A percentile compares a stretch with the other conserved stretches of the same genome.
phyloP scores from a whole-genome alignment of 2,797 vertebrate genomes.

The Myotis vivesi region DNA sequence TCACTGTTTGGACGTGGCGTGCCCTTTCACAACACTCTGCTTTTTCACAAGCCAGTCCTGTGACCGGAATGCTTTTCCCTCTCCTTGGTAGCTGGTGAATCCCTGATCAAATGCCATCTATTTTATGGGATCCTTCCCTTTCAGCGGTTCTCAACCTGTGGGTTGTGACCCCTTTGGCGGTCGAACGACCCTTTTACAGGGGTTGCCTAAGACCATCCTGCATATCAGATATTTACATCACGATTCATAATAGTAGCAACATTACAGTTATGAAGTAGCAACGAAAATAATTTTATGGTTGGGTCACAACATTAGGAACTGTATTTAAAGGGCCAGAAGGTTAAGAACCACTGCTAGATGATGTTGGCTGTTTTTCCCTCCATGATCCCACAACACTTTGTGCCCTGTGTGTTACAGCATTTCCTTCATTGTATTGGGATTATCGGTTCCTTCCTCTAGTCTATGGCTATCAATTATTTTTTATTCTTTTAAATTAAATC shows the following conservation, averaged over 20 bases:
- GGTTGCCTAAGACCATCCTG: too few relatives aligned
- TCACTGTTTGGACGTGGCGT: neutral
- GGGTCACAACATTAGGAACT: too few relatives aligned
- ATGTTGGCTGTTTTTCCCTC: neutral
- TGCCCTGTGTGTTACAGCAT: neutral
- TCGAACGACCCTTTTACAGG: too few relatives aligned
- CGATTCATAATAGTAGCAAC: too few relatives aligned
- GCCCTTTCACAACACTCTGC: neutral
- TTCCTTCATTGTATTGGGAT: neutral
- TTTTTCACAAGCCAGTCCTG: neutral
- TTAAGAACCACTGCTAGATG: too few relatives aligned
- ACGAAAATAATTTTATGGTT: too few relatives aligned
- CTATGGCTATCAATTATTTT: neutral
- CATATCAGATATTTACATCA: too few relatives aligned
- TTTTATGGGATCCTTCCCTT: neutral
- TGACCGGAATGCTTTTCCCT: neutral
- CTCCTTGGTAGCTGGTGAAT: neutral
- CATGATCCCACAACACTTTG: neutral
- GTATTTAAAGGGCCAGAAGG: too few relatives aligned
- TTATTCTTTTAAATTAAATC: too few relatives aligned
- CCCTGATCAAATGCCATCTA: neutral
- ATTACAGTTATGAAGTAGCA: too few relatives aligned
- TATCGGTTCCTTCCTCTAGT: neutral
- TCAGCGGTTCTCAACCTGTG: too few relatives aligned
- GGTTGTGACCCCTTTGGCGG: too few relatives aligned